These are phyloP conservation scores for Piscicola geometra DNA, from an alignment of 2,888 invertebrate species.

Conservation along the genomic window DNA sequence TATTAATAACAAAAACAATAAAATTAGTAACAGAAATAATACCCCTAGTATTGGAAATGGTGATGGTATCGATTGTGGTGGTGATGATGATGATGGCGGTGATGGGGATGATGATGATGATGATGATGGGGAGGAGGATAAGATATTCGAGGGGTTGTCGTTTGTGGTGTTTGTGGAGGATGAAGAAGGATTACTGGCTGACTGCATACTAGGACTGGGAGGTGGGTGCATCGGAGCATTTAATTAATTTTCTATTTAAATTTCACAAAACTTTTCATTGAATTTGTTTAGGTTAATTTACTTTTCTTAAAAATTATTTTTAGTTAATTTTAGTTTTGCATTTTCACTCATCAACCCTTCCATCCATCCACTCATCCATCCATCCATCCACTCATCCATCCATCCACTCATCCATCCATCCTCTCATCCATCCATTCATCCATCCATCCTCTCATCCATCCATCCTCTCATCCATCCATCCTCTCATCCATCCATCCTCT, in stretches of 20 bases:
- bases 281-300: background rate
- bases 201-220: conserved; percentile 54
- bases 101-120: background rate
- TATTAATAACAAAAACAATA: background rate
- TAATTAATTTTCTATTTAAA: no score
- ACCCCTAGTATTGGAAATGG: background rate
- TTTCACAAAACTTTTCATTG: no score
- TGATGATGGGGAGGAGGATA: conserved; percentile 4
- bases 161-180: conserved; percentile 53
- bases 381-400: background rate
- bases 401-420: background rate
- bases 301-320: background rate
- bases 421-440: background rate
- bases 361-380: background rate
- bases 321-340: background rate
- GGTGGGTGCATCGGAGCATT: conserved; percentile 54
- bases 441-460: background rate
- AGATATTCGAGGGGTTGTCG: conserved; percentile 24
- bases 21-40: background rate
- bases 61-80: conserved; percentile 12
- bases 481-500: background rate
- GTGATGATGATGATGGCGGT: conserved; percentile 6
- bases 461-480: background rate
- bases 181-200: conserved; percentile 47
- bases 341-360: background rate